phyloP scores from a whole-genome alignment of 2,888 invertebrate genomes.

The Thymelicus sylvestris region DNA sequence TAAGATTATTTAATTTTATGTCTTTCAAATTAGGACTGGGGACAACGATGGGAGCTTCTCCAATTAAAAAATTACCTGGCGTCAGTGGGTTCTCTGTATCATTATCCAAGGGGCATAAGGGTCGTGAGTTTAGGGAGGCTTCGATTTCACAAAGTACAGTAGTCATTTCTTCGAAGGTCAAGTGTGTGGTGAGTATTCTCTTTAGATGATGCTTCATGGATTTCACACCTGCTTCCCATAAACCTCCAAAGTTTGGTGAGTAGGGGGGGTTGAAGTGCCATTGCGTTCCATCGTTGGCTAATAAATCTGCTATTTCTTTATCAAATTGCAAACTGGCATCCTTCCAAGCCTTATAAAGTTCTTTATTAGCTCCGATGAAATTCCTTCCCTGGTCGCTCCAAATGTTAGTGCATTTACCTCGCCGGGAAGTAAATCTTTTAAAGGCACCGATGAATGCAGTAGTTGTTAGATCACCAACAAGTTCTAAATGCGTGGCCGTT shows the following conservation, averaged over 20 bases:
- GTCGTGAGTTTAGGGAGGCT: slow-evolving; percentile 3
- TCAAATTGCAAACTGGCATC: neutral
- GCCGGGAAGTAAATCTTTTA: slow-evolving; percentile 4
- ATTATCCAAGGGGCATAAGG: neutral
- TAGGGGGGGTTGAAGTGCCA: slow-evolving; percentile 16
- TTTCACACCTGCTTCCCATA: slow-evolving; percentile 8
- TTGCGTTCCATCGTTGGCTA: neutral
- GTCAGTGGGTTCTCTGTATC: no score
- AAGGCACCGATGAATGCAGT: slow-evolving; percentile 8
- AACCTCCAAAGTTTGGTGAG: neutral
- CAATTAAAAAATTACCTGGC: no score
- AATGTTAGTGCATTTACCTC: slow-evolving; percentile 3
- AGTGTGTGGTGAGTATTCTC: neutral
- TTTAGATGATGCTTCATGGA: slow-evolving; percentile 6
- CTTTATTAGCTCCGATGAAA: slow-evolving; percentile 7
- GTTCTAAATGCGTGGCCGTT: neutral
- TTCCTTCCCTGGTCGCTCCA: slow-evolving; percentile 12
- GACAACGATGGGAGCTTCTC: no score
- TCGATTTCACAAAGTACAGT: neutral
- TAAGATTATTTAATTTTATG: no score
- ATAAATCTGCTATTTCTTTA: neutral
- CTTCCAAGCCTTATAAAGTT: no score
- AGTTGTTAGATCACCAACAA: neutral
- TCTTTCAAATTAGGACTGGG: no score
- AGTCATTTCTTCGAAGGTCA: neutral